Base-by-base conservation (phyloP, 1,140 invertebrate genomes). In the Diorhabda elongata region DNA sequence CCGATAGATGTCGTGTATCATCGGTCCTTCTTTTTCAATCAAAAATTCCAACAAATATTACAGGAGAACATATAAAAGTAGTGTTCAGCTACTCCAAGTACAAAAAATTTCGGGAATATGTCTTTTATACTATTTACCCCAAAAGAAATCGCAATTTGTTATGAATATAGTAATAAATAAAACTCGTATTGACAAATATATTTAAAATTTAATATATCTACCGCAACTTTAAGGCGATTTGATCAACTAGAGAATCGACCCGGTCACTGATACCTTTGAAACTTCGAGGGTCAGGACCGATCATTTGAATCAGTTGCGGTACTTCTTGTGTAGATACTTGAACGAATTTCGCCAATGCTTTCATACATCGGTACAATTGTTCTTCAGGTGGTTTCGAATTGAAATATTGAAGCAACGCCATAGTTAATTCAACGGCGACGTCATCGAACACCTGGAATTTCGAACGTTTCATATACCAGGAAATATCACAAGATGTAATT, bases 341-440 rank as follows among this genome's bases (percentile, higher is more conserved):
- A 66, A 90, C 89, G 75, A 95, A 95, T 75, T 92, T 87, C 7
- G 88, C 86, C 67, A 97, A 83, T 0, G 93, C 91, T 73, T 92
- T 92, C 82, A 92, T 85, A 59, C 90, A 89, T 58, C 92, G 86
- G 82, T 85, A 94, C 63, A 93, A 82, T 64, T 92, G 88, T 75
- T 95, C 91, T 83, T 96, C 94, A 2, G 84, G 83, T 3, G 92
- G 91, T 76, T 87, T 91, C 61, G 86, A 85, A 73, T 91, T 90
- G 82, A 96, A 90, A 82, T 90, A 95, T 84, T 97, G 94, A 41
- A 96, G 86, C 71, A 96, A 83, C n/a, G 94, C 94, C 91, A 96
- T 95, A 9, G 93, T 89, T 73, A 97, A 81, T 81, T 97, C 95
- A 26, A 95, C 92, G 44, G 94, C 94, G 9, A 96, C 91, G 78